Percentiles rank a stretch among this genome's conserved stretches.
These are phyloP conservation scores for Halcyon senegalensis DNA, from an alignment of 2,113 vertebrate species.

Conservation along the genomic window DNA sequence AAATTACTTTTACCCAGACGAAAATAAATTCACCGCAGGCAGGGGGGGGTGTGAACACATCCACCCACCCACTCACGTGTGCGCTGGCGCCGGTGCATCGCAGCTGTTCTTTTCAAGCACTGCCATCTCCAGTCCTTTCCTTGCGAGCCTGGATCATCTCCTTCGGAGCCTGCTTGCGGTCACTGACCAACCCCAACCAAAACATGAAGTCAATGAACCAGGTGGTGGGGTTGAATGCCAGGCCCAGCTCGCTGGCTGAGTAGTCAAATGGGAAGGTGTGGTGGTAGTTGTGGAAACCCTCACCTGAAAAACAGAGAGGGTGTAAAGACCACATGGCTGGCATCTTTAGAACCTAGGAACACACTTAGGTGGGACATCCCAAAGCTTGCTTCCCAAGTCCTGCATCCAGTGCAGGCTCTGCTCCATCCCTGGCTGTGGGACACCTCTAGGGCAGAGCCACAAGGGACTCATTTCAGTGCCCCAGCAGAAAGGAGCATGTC, in stretches of 20 bases:
- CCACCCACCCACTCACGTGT: background rate
- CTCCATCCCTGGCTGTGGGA: background rate
- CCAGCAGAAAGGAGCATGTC: background rate
- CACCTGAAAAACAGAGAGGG: conserved; percentile 71
- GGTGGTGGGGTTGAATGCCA: conserved; percentile 85
- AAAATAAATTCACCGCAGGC: conserved; percentile 5
- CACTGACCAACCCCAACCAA: conserved; percentile 81
- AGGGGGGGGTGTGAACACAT: background rate
- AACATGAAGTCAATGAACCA: conserved; percentile 88
- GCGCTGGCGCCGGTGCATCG: background rate
- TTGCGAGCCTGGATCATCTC: conserved; percentile 79
- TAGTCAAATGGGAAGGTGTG: conserved; percentile 86
- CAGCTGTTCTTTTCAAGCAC: conserved; percentile 38
- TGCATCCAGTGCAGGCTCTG: background rate
- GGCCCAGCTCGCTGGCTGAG: conserved; percentile 82
- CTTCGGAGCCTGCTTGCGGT: conserved; percentile 74
- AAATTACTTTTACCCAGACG: background rate
- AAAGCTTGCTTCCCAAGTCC: background rate
- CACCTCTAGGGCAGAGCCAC: background rate
- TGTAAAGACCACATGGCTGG: background rate
- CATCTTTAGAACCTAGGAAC: background rate
- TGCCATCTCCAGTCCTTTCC: conserved; percentile 82
- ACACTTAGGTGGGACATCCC: fast-evolving
- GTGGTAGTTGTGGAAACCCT: conserved; percentile 83
- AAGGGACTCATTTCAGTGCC: background rate